Evolutionary conservation across 2,113 vertebrate genomes (phyloP).

Genomic region (Cynoglossus semilaevis): DNA sequence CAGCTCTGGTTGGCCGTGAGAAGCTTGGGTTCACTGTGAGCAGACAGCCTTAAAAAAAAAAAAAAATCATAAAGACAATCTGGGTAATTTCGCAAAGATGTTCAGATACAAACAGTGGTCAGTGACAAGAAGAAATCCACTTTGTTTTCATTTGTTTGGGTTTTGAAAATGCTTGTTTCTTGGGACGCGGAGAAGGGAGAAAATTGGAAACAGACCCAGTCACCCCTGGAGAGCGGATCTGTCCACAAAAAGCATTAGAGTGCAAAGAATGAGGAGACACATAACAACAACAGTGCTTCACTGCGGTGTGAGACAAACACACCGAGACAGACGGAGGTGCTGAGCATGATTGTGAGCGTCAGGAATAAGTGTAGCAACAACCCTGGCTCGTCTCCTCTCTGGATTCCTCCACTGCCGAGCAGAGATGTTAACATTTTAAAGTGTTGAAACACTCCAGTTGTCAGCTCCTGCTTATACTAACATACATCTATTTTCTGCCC

Average conservation of each 20-base stretch:
- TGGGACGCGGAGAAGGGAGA: constrained; percentile 40
- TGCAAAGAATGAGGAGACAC: constrained; percentile 31
- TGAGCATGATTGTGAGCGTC: not conserved
- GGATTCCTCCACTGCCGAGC: not conserved
- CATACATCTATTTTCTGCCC: not conserved
- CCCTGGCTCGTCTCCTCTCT: too few relatives aligned
- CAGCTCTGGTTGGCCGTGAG: constrained; percentile 25
- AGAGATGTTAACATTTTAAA: not conserved
- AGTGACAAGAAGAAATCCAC: constrained; percentile 2
- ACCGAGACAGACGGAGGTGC: constrained; percentile 4
- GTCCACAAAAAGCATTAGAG: constrained; percentile 45
- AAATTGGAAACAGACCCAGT: constrained; percentile 71
- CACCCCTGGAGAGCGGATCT: constrained; percentile 42
- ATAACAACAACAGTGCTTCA: constrained; percentile 36
- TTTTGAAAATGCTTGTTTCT: constrained; percentile 44
- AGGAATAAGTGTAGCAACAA: constrained; percentile 29
- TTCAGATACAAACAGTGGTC: not conserved
- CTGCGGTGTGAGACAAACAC: not conserved
- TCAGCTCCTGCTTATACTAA: not conserved
- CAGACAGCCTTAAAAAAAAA: constrained; percentile 3
- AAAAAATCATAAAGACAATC: too few relatives aligned
- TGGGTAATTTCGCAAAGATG: not conserved
- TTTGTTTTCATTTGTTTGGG: constrained; percentile 47
- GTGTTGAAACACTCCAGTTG: not conserved
- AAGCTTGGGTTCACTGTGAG: constrained; percentile 2